These are phyloP conservation scores for Hozukius guyotensis DNA, from an alignment of 2,797 vertebrate species.

Conservation along the genomic window DNA sequence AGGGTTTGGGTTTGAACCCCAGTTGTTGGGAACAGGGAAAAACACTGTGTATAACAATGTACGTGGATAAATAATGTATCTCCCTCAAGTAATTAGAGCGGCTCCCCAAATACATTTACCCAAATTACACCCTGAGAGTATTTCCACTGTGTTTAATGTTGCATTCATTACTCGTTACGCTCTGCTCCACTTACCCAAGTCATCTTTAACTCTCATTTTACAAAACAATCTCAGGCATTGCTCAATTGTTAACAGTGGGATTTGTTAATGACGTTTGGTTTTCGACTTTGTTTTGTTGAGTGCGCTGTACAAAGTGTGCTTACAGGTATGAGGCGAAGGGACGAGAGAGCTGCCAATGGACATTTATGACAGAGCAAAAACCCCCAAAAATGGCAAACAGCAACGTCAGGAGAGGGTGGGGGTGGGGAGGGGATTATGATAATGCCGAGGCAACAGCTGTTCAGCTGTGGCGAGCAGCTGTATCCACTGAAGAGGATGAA, in stretches of 20 bases:
- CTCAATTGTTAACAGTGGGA: slow-evolving; percentile 20
- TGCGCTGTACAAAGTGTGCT: not conserved
- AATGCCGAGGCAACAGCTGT: slow-evolving; percentile 79
- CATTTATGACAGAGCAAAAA: slow-evolving; percentile 2
- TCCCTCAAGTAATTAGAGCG: slow-evolving; percentile 57
- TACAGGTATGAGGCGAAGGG: not conserved
- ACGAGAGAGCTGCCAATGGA: not conserved
- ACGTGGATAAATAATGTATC: slow-evolving; percentile 65
- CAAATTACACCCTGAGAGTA: slow-evolving; percentile 56
- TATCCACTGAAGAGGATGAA: slow-evolving; percentile 70
- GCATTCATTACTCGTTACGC: slow-evolving; percentile 35
- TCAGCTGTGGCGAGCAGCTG: slow-evolving; percentile 77
- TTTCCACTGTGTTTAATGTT: slow-evolving; percentile 64
- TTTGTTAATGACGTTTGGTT: slow-evolving; percentile 36
- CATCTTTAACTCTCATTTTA: slow-evolving; percentile 62
- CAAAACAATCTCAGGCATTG: slow-evolving; percentile 40
- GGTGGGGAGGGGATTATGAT: slow-evolving; percentile 68
- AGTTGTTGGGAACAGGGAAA: slow-evolving; percentile 13
- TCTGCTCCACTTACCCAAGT: slow-evolving; percentile 30
- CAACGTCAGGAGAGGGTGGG: not conserved
- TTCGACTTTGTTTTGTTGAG: slow-evolving; percentile 10
- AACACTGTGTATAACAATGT: slow-evolving; percentile 40
- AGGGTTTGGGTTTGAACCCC: slow-evolving; percentile 27
- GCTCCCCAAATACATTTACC: slow-evolving; percentile 54
- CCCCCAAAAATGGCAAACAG: not conserved